Conservation (phyloP, 2,888 invertebrate genomes). For the Cheilosia variabilis region DNA sequence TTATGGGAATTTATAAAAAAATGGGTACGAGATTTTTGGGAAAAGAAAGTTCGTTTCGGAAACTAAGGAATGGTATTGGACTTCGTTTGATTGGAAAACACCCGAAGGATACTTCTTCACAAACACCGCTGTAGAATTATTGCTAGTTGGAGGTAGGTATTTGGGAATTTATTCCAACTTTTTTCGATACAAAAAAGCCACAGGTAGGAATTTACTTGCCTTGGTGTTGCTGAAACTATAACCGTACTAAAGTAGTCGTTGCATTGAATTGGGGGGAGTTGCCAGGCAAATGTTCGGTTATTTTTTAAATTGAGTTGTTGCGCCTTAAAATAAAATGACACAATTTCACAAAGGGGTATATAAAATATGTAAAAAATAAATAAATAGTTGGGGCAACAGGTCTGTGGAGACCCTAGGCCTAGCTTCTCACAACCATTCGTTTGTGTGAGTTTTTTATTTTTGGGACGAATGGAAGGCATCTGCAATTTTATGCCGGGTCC, state of each 20-base stretch:
- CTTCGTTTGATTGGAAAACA: background rate
- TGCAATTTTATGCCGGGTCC: too few relatives aligned
- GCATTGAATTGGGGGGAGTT: conserved; percentile 16
- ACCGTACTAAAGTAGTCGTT: conserved; percentile 31
- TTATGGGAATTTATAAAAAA: conserved; percentile 12
- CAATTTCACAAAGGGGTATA: too few relatives aligned
- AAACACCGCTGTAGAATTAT: background rate
- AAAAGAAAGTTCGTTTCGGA: background rate
- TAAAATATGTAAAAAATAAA: too few relatives aligned
- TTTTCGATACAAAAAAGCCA: conserved; percentile 45
- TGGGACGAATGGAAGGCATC: too few relatives aligned
- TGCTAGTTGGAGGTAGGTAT: background rate
- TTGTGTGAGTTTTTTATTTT: too few relatives aligned
- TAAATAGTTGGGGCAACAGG: too few relatives aligned
- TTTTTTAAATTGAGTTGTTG: too few relatives aligned
- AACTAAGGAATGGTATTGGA: background rate
- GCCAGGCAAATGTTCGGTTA: background rate
- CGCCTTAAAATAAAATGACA: too few relatives aligned
- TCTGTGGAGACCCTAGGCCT: too few relatives aligned
- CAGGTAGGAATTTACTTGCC: conserved; percentile 70
- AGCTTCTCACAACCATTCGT: too few relatives aligned
- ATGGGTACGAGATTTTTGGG: background rate
- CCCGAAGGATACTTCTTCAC: too few relatives aligned
- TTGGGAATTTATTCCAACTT: background rate
- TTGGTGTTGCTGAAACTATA: conserved; percentile 45